Evolutionary conservation across 2,797 vertebrate species (phyloP), one percentile per base, ranked within the genome.

Genomic region (Malurus splendens): DNA sequence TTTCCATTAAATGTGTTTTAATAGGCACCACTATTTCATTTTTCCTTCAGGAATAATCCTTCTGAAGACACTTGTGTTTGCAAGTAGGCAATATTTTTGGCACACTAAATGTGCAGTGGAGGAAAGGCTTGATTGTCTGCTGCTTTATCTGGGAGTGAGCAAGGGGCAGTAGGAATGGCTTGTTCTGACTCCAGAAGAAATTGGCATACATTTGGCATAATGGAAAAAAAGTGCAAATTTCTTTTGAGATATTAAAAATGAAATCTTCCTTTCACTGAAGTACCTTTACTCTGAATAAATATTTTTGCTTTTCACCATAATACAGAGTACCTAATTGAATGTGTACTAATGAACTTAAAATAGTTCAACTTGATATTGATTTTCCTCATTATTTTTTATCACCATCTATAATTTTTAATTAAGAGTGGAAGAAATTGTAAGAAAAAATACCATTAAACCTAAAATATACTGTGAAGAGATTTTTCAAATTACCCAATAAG

Each of bases 41-140:
- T 80, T 74, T 82, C 45, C 45, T 91, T 91, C 60, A 70, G 30
- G 83, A 92, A 79, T 50, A 89, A 81, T 73, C 55, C 67, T 73
- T 76, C 64, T 54, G 42, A 78, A 66, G 76, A 80, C 55, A 85
- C 68, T 75, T 60, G 24, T 90, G 66, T 70, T 90, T 89, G 82
- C 70, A 73, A 86, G 60, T 12, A 45, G 48, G 62, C 66, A n/a
- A 89, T 90, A 64, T 67, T 88, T 87, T 83, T 89, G 79, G 84
- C 76, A 91, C 41, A 36, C 11, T 60, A 70, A 81, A 47, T 17
- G 13, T 17, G 30, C 56, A 51, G 32, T 67, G 70, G 52, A 82
- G 47, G 75, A 74, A 82, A 77, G 68, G 17, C 38, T 56, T 56
- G 14, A n/a, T 28, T 78, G 44, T 60, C 48, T 16, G 15, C 33